Evolutionary conservation across 2,113 vertebrate species (phyloP).

Genomic region (Taurulus bubalis): DNA sequence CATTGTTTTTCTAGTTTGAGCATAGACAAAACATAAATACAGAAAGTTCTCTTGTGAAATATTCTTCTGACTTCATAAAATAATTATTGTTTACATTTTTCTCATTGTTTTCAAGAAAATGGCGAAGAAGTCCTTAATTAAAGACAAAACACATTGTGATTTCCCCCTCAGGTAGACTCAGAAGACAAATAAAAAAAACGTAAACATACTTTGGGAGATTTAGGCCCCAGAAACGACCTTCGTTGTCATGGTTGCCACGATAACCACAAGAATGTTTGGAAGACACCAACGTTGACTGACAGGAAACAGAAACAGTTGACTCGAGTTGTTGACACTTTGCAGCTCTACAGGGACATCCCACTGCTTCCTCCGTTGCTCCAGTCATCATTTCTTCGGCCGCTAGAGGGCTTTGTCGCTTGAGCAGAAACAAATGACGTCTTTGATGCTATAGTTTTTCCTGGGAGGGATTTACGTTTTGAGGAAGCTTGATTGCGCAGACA

Average conservation of each 20-base stretch:
- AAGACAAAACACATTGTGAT: neutral
- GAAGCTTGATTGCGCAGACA: conserved; percentile 14
- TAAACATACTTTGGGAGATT: neutral
- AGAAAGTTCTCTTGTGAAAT: neutral
- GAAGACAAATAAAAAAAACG: neutral
- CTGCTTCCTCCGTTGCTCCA: neutral
- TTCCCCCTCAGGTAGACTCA: neutral
- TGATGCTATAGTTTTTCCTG: neutral
- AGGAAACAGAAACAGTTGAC: neutral
- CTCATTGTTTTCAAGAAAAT: neutral
- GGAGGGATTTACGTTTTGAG: neutral
- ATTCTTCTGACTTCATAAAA: neutral
- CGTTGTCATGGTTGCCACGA: neutral
- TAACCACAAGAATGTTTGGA: neutral
- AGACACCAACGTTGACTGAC: neutral
- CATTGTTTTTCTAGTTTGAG: neutral
- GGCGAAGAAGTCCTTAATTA: neutral
- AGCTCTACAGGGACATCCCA: neutral
- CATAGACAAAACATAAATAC: neutral
- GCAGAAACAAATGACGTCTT: neutral
- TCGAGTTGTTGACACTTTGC: neutral
- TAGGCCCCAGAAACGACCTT: neutral
- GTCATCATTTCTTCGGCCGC: neutral
- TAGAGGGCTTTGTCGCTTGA: conserved; percentile 1
- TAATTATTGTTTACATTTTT: neutral